Base-by-base conservation (phyloP, 2,888 invertebrate species). In the Tenthredo livida region DNA sequence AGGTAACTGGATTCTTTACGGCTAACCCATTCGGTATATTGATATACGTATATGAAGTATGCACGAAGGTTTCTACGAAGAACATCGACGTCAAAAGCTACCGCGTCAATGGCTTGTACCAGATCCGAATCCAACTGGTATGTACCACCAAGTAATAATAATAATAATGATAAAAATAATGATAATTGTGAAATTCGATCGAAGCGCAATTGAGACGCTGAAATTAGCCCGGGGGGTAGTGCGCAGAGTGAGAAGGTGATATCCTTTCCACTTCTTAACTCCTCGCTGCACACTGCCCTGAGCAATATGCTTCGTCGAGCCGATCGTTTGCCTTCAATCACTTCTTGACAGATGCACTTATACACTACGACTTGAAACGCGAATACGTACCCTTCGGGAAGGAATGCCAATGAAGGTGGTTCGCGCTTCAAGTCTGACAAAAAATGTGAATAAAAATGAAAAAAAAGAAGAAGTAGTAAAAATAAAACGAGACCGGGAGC, bases 341-440 rank as follows among this genome's bases (percentile, higher is more conserved):
- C 90, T 91, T 90, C 91, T 91, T 91, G 93, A 93, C 93, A 92
- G 93, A 91, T 91, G 91, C 91, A 91, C 92, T 92, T 92, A 90
- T 90, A 29, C 82, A 47, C 54, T n/a, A 12, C 47, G 40, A 58
- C 10, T 17, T 50, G 40, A 25, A 17, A 61, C n/a, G 21, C 2
- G 12, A 17, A 21, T 21, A 50, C 47, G 87, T 89, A 89, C 90
- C 91, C 90, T 54, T 77, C 29, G 43, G 77, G 4, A 86, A 87
- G 91, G 92, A 92, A 91, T 92, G 90, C 88, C 89, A 90, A 91
- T 90, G 88, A 88, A 89, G 91, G 92, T 88, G 88, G 84, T 67
- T 50, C 80, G 40, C 73, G 78, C 85, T 37, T 43, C 84, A 61
- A 84, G 77, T 85, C 86, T 85, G 87, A 86, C 86, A 86, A 88